Base-by-base conservation (phyloP, 2,888 invertebrate species). In the Biston stratarius region DNA sequence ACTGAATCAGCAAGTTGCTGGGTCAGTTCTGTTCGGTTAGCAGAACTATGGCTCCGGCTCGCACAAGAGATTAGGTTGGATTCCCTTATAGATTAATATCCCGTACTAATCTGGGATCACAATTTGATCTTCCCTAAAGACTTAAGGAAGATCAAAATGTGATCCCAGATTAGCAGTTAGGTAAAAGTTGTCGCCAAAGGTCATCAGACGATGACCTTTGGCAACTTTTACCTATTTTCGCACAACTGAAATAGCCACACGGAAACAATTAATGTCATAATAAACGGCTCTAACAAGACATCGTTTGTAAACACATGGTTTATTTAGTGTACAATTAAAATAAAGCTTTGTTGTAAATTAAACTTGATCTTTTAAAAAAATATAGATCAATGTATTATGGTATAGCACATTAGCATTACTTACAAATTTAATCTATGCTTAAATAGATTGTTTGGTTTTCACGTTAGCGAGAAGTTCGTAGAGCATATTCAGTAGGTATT, bases 241-340 rank as follows among this genome's bases (percentile, higher is more conserved):
- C 12, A 15, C 14, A 47, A 47, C 15, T 2, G 34, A 59, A 24
- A 24, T 24, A 48, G 38, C 38, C 45, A 6, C 38, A 48, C 48
- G 36, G 47, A 14, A 48, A 38, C 48, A 59, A 38, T 24, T 24
- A 48, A 59, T 48, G 58, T 59, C 58, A 48, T 11, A 11, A 24
- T 47, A 34, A 57, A 47, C n/a, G 42, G 33, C 44, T 44, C 34
- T 52, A 61, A 51, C 33, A 42, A 61, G 53, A 53, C 45, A n/a
- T 56, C 40, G 58, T 52, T 52, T 64, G 64, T 58, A 58, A 64
- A 64, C 64, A 58, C 11, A 6, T 14, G 33, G 12, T 64, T 52
- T 51, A 44, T 51, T 7, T 10, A 0, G 38, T 14, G 38, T 14
- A 49, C 14, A 24, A 48, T 47, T 15, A 14, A 49, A 62, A 11